phyloP scores from a whole-genome alignment of 2,113 vertebrate genomes.

The Pheucticus melanocephalus region DNA sequence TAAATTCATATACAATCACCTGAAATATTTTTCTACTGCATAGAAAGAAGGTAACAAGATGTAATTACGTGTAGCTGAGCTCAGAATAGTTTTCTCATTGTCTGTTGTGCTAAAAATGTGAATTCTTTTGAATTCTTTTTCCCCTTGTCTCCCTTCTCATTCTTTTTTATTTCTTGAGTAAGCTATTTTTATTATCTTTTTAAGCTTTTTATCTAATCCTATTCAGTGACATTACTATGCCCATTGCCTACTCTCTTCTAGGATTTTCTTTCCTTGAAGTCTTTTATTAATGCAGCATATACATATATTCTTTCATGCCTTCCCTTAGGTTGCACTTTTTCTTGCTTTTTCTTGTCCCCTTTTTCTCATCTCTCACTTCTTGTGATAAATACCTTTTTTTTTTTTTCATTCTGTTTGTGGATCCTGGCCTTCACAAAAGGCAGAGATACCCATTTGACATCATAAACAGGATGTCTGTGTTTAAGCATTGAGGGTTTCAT shows the following conservation, averaged over 20 bases:
- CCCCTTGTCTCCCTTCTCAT: not conserved
- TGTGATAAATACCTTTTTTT: conserved; percentile 38
- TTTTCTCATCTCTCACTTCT: not conserved
- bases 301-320: not conserved
- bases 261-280: not conserved
- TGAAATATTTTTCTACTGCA: not conserved
- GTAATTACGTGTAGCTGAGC: not conserved
- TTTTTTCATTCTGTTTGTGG: conserved; percentile 47
- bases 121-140: conserved; percentile 24
- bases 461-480: not conserved
- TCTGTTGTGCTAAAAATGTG: not conserved
- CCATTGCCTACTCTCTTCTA: not conserved
- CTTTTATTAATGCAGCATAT: not conserved
- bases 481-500: not conserved
- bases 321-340: not conserved
- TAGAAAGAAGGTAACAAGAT: not conserved
- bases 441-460: not conserved
- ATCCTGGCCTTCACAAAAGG: not conserved
- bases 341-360: not conserved
- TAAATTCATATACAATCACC: not conserved
- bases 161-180: conserved; percentile 40
- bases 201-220: conserved; percentile 46
- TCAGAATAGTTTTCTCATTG: conserved; percentile 1
- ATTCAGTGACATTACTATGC: conserved; percentile 23
- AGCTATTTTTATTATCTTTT: conserved; percentile 37